Evolutionary conservation across 2,888 invertebrate species (phyloP).

Genomic region (Catotricha subobsoleta): DNA sequence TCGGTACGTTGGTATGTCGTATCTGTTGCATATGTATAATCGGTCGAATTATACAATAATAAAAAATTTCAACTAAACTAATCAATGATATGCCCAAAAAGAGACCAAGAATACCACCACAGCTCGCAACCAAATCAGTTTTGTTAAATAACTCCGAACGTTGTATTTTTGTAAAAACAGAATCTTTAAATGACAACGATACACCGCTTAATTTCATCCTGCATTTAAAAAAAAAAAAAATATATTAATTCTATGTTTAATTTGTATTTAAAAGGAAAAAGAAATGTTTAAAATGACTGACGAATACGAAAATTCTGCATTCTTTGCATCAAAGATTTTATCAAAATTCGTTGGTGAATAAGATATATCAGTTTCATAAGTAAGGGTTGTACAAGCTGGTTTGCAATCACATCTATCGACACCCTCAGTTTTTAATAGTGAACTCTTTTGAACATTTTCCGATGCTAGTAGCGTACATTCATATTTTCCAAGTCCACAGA

Average conservation of each 20-base stretch:
- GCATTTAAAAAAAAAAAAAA: background rate
- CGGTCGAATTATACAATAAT: background rate
- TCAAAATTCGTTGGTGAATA: no score
- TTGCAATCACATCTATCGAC: no score
- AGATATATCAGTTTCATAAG: no score
- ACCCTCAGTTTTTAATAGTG: no score
- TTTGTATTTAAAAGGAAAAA: background rate
- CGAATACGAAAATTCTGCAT: background rate
- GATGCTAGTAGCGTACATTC: no score
- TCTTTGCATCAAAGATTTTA: background rate
- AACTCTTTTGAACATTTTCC: no score
- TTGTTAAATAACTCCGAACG: background rate
- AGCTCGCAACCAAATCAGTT: background rate
- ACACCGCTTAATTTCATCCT: background rate
- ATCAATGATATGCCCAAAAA: background rate
- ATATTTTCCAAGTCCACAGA: no score
- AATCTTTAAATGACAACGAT: background rate
- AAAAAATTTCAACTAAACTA: background rate
- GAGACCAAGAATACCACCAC: background rate
- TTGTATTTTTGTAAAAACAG: background rate
- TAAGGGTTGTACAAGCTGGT: no score
- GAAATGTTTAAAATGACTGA: background rate
- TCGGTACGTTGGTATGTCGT: no score
- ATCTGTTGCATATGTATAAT: no score
- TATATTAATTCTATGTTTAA: background rate